Conservation (phyloP, 2,888 invertebrate species). For the Syrista parreyssii region DNA sequence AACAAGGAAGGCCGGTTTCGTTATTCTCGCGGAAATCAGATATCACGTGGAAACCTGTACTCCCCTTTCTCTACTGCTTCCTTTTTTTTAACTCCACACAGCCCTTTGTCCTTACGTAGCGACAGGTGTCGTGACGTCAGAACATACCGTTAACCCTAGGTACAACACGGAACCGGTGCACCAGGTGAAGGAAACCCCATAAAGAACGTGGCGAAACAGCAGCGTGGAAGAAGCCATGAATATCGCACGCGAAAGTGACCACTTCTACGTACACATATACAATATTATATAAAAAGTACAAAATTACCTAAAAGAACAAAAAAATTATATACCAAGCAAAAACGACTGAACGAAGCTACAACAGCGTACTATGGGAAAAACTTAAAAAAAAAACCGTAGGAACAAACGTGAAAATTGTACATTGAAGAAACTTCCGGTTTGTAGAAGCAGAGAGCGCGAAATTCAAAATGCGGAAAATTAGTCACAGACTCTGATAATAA, state of each 20-base stretch:
- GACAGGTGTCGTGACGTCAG: slow-evolving; percentile 62
- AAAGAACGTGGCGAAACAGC: slow-evolving; percentile 35
- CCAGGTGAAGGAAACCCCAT: slow-evolving; percentile 46
- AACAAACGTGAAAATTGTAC: no score
- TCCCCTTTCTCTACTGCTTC: slow-evolving; percentile 12
- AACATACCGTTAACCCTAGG: slow-evolving; percentile 47
- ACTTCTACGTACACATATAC: background rate
- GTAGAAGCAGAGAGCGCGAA: slow-evolving; percentile 57
- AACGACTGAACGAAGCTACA: background rate
- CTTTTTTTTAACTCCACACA: slow-evolving; percentile 27
- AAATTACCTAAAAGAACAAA: background rate
- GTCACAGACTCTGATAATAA: slow-evolving; percentile 8
- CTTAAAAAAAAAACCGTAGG: no score
- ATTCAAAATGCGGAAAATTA: slow-evolving; percentile 51
- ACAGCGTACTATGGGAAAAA: background rate
- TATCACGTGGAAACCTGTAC: slow-evolving; percentile 42
- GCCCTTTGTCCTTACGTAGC: slow-evolving; percentile 50
- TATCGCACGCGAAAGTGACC: slow-evolving; percentile 39
- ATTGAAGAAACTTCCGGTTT: background rate
- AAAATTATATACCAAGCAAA: background rate
- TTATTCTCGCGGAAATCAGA: slow-evolving; percentile 46
- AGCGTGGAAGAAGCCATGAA: background rate
- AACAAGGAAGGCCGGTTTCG: slow-evolving; percentile 29
- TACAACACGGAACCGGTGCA: slow-evolving; percentile 24
- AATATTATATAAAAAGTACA: background rate